Conservation (phyloP, 2,113 vertebrate species). For the Atractosteus spatula region DNA sequence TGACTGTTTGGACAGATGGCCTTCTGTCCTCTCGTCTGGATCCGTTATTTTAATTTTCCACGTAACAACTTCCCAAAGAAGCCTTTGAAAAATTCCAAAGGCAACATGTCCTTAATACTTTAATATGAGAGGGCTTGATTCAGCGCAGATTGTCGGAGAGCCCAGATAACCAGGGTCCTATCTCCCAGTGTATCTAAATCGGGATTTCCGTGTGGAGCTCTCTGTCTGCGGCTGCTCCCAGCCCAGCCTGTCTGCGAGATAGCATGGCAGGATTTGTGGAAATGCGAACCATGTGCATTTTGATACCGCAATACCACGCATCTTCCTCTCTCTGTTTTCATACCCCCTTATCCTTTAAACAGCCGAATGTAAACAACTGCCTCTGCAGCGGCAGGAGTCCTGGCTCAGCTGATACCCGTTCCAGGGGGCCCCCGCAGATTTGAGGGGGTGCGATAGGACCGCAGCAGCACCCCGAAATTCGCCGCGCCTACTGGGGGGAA, state of each 20-base stretch:
- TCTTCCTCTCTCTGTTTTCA: conserved; percentile 66
- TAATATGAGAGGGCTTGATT: conserved; percentile 58
- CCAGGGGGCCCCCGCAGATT: neutral
- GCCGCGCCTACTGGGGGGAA: neutral
- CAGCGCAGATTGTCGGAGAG: conserved; percentile 53
- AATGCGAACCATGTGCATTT: conserved; percentile 65
- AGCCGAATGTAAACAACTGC: conserved; percentile 5
- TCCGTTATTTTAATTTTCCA: conserved; percentile 60
- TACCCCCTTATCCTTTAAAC: conserved; percentile 51
- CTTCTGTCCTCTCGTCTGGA: conserved; percentile 49
- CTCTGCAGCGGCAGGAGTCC: neutral
- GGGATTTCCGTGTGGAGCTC: conserved; percentile 60
- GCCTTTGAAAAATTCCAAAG: conserved; percentile 65
- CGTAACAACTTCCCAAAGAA: conserved; percentile 63
- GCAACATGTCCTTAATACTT: conserved; percentile 64
- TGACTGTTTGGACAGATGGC: conserved; percentile 66
- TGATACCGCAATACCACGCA: conserved; percentile 46
- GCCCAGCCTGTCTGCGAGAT: conserved; percentile 47
- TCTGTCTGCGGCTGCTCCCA: conserved; percentile 54
- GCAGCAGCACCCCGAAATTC: conserved; percentile 1
- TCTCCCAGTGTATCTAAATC: conserved; percentile 63
- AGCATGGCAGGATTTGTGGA: conserved; percentile 55
- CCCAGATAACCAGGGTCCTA: conserved; percentile 48
- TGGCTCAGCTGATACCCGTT: neutral
- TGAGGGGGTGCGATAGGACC: too few relatives aligned